Conservation (phyloP, 2,797 vertebrate genomes). For the Craterocephalus amniculus region DNA sequence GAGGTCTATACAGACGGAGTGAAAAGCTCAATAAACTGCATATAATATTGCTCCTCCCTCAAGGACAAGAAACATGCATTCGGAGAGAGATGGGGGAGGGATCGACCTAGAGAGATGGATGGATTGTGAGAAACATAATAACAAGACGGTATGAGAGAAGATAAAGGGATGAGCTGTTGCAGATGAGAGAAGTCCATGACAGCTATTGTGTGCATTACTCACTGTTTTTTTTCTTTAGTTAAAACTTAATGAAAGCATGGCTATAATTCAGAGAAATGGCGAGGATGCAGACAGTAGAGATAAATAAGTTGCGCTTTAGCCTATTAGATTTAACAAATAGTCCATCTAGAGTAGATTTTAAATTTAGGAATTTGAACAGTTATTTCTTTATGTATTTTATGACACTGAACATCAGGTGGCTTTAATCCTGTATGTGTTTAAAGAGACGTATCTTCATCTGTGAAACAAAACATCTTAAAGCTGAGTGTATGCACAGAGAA, state of each 20-base stretch:
- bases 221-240: constrained; percentile 57
- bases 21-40: constrained; percentile 57
- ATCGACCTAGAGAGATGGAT: constrained; percentile 16
- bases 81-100: background rate
- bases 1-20: constrained; percentile 38
- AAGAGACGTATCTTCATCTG: constrained; percentile 16
- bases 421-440: constrained; percentile 26
- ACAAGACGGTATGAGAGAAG: constrained; percentile 34
- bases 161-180: constrained; percentile 26
- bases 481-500: background rate
- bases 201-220: constrained; percentile 59
- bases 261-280: constrained; percentile 50
- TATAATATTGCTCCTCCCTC: constrained; percentile 53
- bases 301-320: constrained; percentile 49
- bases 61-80: constrained; percentile 45
- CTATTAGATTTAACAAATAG: constrained; percentile 58
- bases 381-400: constrained; percentile 32
- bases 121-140: constrained; percentile 35
- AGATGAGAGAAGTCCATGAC: constrained; percentile 32
- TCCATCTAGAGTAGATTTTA: constrained; percentile 36
- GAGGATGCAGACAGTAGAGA: constrained; percentile 40
- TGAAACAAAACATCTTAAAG: constrained; percentile 10
- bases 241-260: constrained; percentile 46
- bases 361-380: constrained; percentile 25
- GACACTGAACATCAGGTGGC: constrained; percentile 29